Conservation (phyloP, 2,797 vertebrate species). For the Gymnopithys bicolor region DNA sequence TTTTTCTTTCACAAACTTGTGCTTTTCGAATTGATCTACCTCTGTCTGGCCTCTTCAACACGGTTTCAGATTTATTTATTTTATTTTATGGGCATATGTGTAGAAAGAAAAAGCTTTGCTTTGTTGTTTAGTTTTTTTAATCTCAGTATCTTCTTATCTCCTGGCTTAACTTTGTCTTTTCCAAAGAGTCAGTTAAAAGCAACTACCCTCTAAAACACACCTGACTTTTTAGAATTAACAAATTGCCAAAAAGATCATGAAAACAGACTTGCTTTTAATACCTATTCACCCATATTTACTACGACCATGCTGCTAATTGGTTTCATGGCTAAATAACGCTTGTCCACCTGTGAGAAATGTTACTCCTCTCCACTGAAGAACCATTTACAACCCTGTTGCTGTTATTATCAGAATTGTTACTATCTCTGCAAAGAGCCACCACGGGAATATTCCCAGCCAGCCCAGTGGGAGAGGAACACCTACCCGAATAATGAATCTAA, state of each 20-base stretch:
- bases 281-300: neutral
- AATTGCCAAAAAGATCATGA: neutral
- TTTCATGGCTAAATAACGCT: neutral
- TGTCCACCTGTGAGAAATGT: neutral
- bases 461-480: neutral
- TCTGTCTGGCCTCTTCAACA: neutral
- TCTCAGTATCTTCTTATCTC: neutral
- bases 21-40: neutral
- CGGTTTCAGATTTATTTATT: neutral
- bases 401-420: neutral
- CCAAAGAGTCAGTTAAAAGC: neutral
- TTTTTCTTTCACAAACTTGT: neutral
- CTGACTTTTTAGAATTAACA: neutral
- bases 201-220: neutral
- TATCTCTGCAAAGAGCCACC: neutral
- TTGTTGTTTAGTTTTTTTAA: neutral
- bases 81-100: fast-evolving
- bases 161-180: neutral
- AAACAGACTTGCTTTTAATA: neutral
- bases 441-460: neutral
- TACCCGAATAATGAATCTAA: conserved; percentile 95
- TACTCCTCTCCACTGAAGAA: neutral
- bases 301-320: fast-evolving
- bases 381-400: neutral
- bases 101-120: neutral